A percentile compares a stretch with the other conserved stretches of the same genome.
phyloP scores from a whole-genome alignment of 1,140 invertebrate genomes.

The Pissodes strobi region DNA sequence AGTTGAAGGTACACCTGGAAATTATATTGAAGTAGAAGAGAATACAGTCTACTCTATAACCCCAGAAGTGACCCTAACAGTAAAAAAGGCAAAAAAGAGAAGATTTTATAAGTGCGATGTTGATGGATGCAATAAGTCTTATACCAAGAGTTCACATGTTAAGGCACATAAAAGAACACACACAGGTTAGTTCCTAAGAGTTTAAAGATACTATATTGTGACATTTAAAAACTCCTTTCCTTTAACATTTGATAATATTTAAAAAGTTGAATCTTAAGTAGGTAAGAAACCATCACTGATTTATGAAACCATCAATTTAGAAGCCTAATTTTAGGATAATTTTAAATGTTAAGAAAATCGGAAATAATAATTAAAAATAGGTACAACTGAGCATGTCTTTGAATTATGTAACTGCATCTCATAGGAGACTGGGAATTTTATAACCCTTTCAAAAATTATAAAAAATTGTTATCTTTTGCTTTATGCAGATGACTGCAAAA shows the following conservation, averaged over 20 bases:
- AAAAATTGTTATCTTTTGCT: too few species aligned
- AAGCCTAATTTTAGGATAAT: too few species aligned
- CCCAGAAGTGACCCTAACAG: constrained; percentile 26
- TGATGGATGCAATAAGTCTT: constrained; percentile 18
- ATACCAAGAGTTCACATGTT: constrained; percentile 30
- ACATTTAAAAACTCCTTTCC: not conserved
- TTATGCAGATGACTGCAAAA: too few species aligned
- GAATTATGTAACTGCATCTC: too few species aligned
- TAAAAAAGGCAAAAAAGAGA: constrained; percentile 6
- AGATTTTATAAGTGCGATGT: constrained; percentile 23
- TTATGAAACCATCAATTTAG: too few species aligned
- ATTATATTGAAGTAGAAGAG: not conserved
- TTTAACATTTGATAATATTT: not conserved
- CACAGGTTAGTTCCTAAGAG: constrained; percentile 14
- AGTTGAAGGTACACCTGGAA: not conserved
- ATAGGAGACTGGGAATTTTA: too few species aligned
- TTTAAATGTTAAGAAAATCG: too few species aligned
- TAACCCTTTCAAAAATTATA: too few species aligned
- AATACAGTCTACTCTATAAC: constrained; percentile 10
- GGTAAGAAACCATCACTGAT: too few species aligned
- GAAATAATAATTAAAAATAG: too few species aligned
- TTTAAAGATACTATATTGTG: not conserved
- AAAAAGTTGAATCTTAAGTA: not conserved
- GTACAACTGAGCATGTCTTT: too few species aligned
- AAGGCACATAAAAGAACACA: constrained; percentile 29